Evolutionary conservation across 2,888 invertebrate species (phyloP), one percentile per base, ranked within the genome.

Genomic region (Bruchidius siliquastri): DNA sequence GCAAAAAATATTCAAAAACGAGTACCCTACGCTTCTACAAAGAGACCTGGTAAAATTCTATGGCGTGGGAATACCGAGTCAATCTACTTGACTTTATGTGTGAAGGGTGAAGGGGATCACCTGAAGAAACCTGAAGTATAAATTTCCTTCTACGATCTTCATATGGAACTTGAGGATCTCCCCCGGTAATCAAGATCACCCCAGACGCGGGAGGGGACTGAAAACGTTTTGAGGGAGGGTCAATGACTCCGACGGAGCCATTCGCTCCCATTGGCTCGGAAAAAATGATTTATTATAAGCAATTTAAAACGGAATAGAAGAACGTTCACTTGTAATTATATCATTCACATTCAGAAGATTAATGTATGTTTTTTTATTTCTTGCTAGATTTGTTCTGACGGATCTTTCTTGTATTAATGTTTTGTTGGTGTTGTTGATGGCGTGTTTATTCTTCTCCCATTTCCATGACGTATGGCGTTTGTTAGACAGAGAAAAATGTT

Each of bases 211-310:
- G 13, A 49, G 49, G 49, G 49, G 49, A 18, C 49, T 3, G 49
- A 49, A 13, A 49, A 49, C 49, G 13, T 49, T 49, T 49, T 49
- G 49, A 49, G 49, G 49, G 18, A 49, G 49, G 49, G 49, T 49
- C 49, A 49, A 13, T 49, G 49, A 49, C 49, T 49, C 49, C 49
- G 3, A 49, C 49, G 49, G 49, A 49, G 49, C 49, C 49, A 49
- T 49, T 49, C 49, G 49, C 49, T 49, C 49, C 49, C 49, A 49
- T 13, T 49, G 49, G 49, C 49, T 13, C 49, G 49, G 13, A 49
- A 77, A 78, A 77, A 79, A 81, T 82, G 82, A 82, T 81, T 82
- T 80, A 82, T 82, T 80, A 78, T 80, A 76, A 77, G 79, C 79
- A 81, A 82, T 80, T 79, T 79, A 79, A 81, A 81, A 79, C 80